Conservation (phyloP, 2,113 vertebrate genomes). For the Dascyllus trimaculatus region DNA sequence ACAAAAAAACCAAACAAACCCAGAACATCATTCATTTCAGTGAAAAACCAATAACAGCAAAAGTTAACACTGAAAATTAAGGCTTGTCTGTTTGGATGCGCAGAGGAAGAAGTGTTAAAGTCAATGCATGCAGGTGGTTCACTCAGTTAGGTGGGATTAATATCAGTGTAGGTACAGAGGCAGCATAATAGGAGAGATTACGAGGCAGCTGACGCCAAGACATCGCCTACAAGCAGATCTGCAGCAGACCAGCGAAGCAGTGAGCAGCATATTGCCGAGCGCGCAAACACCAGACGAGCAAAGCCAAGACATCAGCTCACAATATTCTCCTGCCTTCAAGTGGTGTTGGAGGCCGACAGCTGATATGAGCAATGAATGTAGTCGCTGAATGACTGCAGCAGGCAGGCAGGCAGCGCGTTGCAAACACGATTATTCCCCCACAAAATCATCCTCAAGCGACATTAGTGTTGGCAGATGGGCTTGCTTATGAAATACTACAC, state of each 20-base stretch:
- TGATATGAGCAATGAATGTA: conserved; percentile 42
- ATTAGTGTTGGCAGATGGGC: conserved; percentile 19
- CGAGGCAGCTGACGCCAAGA: conserved; percentile 43
- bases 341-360: conserved; percentile 35
- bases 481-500: conserved; percentile 39
- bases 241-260: conserved; percentile 35
- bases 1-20: background rate
- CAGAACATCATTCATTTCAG: background rate
- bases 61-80: no score
- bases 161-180: background rate
- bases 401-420: conserved; percentile 19
- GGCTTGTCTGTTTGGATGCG: no score
- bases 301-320: conserved; percentile 48
- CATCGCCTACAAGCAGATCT: conserved; percentile 48
- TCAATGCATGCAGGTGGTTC: no score
- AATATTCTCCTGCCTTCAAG: conserved; percentile 28
- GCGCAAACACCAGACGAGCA: conserved; percentile 29
- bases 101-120: no score
- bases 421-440: conserved; percentile 50
- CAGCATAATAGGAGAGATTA: conserved; percentile 38
- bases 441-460: conserved; percentile 30
- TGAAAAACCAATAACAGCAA: background rate
- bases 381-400: conserved; percentile 18
- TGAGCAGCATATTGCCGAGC: conserved; percentile 35
- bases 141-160: background rate